Percentiles rank a stretch among this genome's conserved stretches.
These are phyloP conservation scores for Nomada lathburiana DNA, from an alignment of 2,888 invertebrate species.

Conservation along the genomic window DNA sequence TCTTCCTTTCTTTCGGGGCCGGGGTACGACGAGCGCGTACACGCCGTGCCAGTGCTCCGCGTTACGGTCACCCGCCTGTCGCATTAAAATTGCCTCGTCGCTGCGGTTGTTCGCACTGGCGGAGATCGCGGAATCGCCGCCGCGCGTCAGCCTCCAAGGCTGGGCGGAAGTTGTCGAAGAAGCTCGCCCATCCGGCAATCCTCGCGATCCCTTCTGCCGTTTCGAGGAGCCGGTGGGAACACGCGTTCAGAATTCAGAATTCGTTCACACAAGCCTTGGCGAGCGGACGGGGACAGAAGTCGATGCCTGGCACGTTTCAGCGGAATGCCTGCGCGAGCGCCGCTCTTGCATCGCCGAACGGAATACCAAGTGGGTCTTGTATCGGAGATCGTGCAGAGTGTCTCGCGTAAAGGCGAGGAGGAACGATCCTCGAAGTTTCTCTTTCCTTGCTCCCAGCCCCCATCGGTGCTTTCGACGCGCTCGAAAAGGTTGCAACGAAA, in stretches of 20 bases:
- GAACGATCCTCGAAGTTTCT: conserved; percentile 9
- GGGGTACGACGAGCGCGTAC: background rate
- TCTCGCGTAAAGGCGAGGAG: conserved; percentile 43
- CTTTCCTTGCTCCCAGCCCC: no score
- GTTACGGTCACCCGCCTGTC: conserved; percentile 44
- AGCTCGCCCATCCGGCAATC: conserved; percentile 52
- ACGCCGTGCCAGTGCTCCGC: no score
- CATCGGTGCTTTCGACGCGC: no score
- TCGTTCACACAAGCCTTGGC: conserved; percentile 53
- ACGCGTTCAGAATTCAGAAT: conserved; percentile 64
- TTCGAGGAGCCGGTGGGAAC: conserved; percentile 26
- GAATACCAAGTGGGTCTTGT: conserved; percentile 74
- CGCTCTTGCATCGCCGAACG: conserved; percentile 59
- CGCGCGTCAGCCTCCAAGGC: conserved; percentile 14
- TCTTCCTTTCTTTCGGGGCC: conserved; percentile 28
- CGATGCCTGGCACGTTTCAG: conserved; percentile 68
- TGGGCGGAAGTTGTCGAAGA: conserved; percentile 51
- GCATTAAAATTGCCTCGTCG: conserved; percentile 33
- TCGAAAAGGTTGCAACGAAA: conserved; percentile 32
- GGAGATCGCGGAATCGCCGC: background rate
- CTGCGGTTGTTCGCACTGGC: conserved; percentile 22
- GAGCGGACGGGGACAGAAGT: conserved; percentile 8
- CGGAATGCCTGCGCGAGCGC: conserved; percentile 75
- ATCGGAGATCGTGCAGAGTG: conserved; percentile 2
- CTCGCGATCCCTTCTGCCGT: conserved; percentile 37